A percentile compares a stretch with the other conserved stretches of the same genome.
phyloP scores from a whole-genome alignment of 2,888 invertebrate species.

The Gandaritis pyraliata region DNA sequence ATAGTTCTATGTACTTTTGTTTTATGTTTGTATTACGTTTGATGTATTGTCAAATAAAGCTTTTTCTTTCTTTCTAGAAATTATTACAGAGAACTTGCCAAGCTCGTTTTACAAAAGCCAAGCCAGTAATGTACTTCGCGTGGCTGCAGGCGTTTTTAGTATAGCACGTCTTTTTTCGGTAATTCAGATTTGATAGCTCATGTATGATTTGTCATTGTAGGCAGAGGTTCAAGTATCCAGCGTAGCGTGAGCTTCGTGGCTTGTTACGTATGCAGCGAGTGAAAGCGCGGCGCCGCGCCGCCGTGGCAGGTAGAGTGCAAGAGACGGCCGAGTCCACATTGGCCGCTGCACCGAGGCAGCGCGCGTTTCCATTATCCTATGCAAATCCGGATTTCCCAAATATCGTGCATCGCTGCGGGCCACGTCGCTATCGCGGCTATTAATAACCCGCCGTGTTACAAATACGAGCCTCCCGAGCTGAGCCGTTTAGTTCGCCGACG shows the following conservation, averaged over 20 bases:
- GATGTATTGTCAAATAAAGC: too few relatives aligned
- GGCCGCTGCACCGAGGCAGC: slow-evolving; percentile 53
- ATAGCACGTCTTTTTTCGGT: slow-evolving; percentile 34
- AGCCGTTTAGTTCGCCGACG: slow-evolving; percentile 72
- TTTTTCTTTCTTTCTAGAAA: too few relatives aligned
- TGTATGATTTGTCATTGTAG: slow-evolving; percentile 29
- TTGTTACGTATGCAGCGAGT: slow-evolving; percentile 50
- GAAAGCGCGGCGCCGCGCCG: slow-evolving; percentile 34
- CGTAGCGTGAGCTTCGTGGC: slow-evolving; percentile 40
- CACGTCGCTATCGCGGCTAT: slow-evolving; percentile 78
- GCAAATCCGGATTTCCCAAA: slow-evolving; percentile 82
- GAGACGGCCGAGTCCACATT: slow-evolving; percentile 51
- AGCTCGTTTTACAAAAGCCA: slow-evolving; percentile 22
- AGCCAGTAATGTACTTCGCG: slow-evolving; percentile 18
- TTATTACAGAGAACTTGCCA: slow-evolving; percentile 21
- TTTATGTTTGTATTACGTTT: too few relatives aligned
- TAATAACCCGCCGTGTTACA: slow-evolving; percentile 78
- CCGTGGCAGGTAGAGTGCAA: slow-evolving; percentile 45
- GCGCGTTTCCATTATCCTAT: slow-evolving; percentile 76
- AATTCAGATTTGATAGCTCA: slow-evolving; percentile 39
- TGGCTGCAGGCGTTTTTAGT: slow-evolving; percentile 28
- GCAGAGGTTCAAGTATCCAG: slow-evolving; percentile 26
- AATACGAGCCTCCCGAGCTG: slow-evolving; percentile 68
- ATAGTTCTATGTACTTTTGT: too few relatives aligned
- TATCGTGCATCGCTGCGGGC: slow-evolving; percentile 76